phyloP scores from a whole-genome alignment of 2,113 vertebrate species.

The Cephalopterus ornatus region DNA sequence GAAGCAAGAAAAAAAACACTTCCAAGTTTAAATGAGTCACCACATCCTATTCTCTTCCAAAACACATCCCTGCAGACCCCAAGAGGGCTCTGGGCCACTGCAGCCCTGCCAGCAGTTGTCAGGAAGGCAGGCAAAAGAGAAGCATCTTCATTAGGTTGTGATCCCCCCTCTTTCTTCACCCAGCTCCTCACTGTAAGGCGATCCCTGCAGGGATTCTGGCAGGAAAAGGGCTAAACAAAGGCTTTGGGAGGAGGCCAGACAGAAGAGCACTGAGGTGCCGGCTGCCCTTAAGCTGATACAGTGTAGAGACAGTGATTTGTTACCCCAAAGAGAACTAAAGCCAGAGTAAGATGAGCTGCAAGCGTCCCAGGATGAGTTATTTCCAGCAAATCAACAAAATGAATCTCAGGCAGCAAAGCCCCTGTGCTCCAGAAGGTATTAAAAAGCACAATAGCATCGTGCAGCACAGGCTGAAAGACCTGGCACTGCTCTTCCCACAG shows the following conservation, averaged over 20 bases:
- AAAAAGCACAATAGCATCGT: background rate
- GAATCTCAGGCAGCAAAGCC: background rate
- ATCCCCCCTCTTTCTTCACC: background rate
- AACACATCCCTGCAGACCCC: background rate
- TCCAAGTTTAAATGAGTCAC: background rate
- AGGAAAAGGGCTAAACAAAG: constrained; percentile 18
- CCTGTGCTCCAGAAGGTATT: constrained; percentile 7
- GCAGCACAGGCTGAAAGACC: background rate
- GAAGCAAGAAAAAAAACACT: background rate
- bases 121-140: background rate
- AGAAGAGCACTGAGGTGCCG: background rate
- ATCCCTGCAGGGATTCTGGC: background rate
- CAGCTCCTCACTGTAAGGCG: background rate
- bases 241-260: constrained; percentile 30
- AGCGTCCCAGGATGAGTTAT: background rate
- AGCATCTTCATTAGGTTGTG: background rate
- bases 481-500: background rate
- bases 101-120: background rate
- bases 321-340: constrained; percentile 9
- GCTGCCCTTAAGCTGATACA: background rate
- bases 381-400: constrained; percentile 21
- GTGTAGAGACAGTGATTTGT: background rate
- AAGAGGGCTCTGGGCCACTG: background rate
- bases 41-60: background rate
- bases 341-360: background rate